Evolutionary conservation across 1,140 invertebrate genomes (phyloP).

Genomic region (Tetragonula clypearis): DNA sequence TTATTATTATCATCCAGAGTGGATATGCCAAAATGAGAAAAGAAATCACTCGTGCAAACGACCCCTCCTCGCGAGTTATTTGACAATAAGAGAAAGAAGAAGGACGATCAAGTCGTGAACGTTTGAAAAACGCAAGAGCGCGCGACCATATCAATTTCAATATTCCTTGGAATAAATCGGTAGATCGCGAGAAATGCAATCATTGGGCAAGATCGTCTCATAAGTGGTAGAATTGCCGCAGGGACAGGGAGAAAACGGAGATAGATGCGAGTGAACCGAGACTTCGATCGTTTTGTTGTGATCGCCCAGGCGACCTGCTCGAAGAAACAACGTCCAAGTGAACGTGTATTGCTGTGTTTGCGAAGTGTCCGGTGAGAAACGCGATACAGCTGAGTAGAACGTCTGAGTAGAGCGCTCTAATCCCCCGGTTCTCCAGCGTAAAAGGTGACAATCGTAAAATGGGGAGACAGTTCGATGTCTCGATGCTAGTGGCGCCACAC

Average conservation of each 20-base stretch:
- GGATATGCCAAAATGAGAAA: no score
- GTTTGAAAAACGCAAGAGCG: no score
- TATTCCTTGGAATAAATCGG: no score
- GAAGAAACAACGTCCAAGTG: constrained; percentile 10
- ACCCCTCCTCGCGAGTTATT: no score
- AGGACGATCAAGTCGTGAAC: no score
- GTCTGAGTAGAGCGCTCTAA: background rate
- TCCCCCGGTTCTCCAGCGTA: background rate
- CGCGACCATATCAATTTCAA: no score
- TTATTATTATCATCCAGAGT: no score
- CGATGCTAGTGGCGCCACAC: no score
- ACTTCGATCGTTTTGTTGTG: background rate
- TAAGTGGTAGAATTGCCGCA: background rate
- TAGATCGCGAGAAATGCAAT: background rate
- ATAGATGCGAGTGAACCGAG: background rate
- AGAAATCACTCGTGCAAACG: no score
- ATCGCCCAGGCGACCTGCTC: no score
- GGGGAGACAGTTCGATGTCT: background rate
- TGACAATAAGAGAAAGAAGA: no score
- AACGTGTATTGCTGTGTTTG: constrained; percentile 36
- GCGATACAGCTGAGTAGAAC: constrained; percentile 3
- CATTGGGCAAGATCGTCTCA: background rate
- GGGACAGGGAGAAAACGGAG: background rate
- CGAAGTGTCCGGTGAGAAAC: constrained; percentile 4
- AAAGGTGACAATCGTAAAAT: constrained; percentile 43